Percentiles rank a stretch among this genome's conserved stretches.
Evolutionary conservation across 2,113 vertebrate genomes (phyloP).

Genomic region (Eonycteris spelaea): DNA sequence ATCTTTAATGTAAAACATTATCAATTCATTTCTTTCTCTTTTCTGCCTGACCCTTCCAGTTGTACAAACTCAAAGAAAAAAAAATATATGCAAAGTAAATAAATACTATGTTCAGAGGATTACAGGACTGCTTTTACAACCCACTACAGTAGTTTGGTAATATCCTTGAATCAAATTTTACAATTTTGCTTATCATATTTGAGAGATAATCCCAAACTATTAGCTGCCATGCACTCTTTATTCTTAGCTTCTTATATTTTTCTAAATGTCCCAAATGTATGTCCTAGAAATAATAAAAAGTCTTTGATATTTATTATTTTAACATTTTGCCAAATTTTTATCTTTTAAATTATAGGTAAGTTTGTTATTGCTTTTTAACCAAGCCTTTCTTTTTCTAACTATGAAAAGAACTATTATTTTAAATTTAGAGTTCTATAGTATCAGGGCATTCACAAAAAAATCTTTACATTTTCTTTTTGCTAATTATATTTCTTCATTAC

Average conservation of each 20-base stretch:
- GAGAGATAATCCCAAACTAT: neutral
- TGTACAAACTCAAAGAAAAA: neutral
- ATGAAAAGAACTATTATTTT: neutral
- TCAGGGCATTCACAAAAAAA: neutral
- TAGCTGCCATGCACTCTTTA: neutral
- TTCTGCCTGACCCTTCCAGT: neutral
- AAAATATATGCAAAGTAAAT: neutral
- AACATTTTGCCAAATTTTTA: neutral
- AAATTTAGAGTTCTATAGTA: neutral
- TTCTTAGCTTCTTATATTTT: slow-evolving; percentile 2
- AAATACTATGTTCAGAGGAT: neutral
- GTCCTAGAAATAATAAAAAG: neutral
- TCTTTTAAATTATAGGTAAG: neutral
- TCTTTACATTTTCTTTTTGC: neutral
- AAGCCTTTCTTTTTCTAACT: neutral
- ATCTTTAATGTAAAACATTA: neutral
- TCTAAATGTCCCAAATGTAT: neutral
- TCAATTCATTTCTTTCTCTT: neutral
- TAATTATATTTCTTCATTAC: neutral
- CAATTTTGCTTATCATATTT: neutral
- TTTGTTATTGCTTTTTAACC: neutral
- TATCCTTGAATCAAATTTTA: neutral
- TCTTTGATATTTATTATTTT: neutral
- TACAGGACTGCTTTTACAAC: neutral
- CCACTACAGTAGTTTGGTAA: neutral